Evolutionary conservation across 2,797 vertebrate species (phyloP), one percentile per base, ranked within the genome.

Genomic region (Gobionotothen gibberifrons): DNA sequence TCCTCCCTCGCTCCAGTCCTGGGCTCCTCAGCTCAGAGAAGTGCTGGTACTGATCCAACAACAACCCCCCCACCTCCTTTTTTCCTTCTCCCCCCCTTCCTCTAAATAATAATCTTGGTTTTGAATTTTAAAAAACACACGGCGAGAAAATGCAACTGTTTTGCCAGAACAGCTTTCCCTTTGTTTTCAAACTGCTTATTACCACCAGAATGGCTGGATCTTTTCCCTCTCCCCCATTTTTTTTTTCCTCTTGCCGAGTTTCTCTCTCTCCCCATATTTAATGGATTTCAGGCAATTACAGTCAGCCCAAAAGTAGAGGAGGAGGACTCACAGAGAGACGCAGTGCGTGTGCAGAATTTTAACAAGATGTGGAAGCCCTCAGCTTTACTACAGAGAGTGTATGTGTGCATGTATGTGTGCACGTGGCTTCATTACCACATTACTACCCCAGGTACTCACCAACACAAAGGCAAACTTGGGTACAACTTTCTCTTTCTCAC

Each of bases 241-340:
- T 47, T n/a, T 55, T 12, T 67, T 56, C 73, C 74, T 83, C 70
- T 80, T 47, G 44, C 76, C 21, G 62, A 83, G 75, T 74, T 72
- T 74, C 79, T 55, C 74, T 59, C 44, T 71, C 78, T 43, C 65
- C 63, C 79, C 81, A 86, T 89, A 87, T 89, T 90, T 88, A 93
- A 93, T 90, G 89, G 89, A 91, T 93, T 92, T 91, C 85, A 90
- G 83, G 89, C 89, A 93, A 93, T 92, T 92, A 91, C 83, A 88
- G 89, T 87, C 69, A 57, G 71, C 74, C 85, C 69, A 68, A 79
- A 87, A 86, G 76, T 81, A 74, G 76, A 84, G 87, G 77, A 75
- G 87, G 86, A 84, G 85, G 78, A 78, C 76, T 89, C 79, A 83
- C 56, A 39, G 83, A 40, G 79, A 86, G 89, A 76, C 39, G 36